These are phyloP conservation scores for Hanleya hanleyi DNA, from an alignment of 2,888 invertebrate species.

Conservation along the genomic window DNA sequence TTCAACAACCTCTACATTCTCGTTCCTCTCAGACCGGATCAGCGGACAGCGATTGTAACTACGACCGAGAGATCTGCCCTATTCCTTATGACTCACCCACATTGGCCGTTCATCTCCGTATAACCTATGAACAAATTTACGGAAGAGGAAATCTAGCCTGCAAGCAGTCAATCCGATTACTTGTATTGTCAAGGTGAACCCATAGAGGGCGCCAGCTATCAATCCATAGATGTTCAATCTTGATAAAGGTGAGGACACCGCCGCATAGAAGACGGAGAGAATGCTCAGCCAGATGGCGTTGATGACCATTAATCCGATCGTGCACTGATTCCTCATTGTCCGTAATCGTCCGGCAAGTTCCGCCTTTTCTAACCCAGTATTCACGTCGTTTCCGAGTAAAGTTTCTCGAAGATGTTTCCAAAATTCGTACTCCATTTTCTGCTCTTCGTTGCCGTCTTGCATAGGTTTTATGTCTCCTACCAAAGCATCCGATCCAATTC, in stretches of 20 bases:
- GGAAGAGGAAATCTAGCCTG: constrained; percentile 41
- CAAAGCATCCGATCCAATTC: not conserved
- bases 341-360: constrained; percentile 40
- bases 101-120: constrained; percentile 40
- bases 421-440: constrained; percentile 43
- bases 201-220: constrained; percentile 53
- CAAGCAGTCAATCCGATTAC: constrained; percentile 49
- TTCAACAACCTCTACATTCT: too few species aligned
- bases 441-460: constrained; percentile 32
- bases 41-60: too few species aligned
- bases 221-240: constrained; percentile 53
- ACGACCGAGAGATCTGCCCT: too few species aligned
- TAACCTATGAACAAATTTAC: constrained; percentile 33
- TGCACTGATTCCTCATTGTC: constrained; percentile 42
- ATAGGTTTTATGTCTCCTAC: constrained; percentile 10
- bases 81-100: constrained; percentile 35
- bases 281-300: constrained; percentile 49
- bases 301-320: constrained; percentile 38
- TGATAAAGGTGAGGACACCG: constrained; percentile 40
- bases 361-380: constrained; percentile 41
- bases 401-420: constrained; percentile 41
- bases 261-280: constrained; percentile 48
- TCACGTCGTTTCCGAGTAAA: constrained; percentile 45
- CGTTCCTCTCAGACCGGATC: too few species aligned
- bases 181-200: constrained; percentile 50